phyloP scores from a whole-genome alignment of 2,888 invertebrate genomes.

The Chesias legatella region DNA sequence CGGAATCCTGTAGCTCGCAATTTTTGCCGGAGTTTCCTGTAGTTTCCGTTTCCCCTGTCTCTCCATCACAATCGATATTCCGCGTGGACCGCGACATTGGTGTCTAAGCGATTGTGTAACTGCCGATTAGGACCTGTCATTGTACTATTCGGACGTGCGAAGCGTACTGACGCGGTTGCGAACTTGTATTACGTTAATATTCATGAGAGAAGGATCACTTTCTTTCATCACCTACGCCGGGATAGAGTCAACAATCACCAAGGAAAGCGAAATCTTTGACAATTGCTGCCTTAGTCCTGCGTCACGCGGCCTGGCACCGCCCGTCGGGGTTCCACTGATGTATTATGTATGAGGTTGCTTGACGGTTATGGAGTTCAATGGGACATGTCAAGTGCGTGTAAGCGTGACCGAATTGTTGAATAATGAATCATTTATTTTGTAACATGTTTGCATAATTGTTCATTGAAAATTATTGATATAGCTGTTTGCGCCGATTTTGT shows the following conservation, averaged over 20 bases:
- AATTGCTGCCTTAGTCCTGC: slow-evolving; percentile 17
- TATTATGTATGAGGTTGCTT: slow-evolving; percentile 51
- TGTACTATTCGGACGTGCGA: slow-evolving; percentile 62
- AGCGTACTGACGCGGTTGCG: slow-evolving; percentile 42
- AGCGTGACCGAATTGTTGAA: slow-evolving; percentile 36
- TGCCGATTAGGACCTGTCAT: slow-evolving; percentile 71
- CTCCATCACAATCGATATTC: slow-evolving; percentile 67
- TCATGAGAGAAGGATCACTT: slow-evolving; percentile 55
- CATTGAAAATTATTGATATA: slow-evolving; percentile 6
- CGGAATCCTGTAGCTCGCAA: slow-evolving; percentile 30
- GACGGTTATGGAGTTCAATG: slow-evolving; percentile 43
- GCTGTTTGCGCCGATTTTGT: neutral
- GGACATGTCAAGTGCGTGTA: slow-evolving; percentile 40
- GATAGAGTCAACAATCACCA: no score
- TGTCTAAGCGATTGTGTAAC: slow-evolving; percentile 69
- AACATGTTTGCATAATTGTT: slow-evolving; percentile 20
- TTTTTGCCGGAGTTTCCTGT: slow-evolving; percentile 43
- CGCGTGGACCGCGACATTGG: slow-evolving; percentile 69
- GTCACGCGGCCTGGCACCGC: slow-evolving; percentile 23
- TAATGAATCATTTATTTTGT: slow-evolving; percentile 26
- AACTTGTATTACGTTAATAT: slow-evolving; percentile 61
- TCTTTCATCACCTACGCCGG: slow-evolving; percentile 16
- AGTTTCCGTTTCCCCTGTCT: slow-evolving; percentile 58
- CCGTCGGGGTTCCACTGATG: slow-evolving; percentile 34
- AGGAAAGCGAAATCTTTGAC: no score